Evolutionary conservation across 2,888 invertebrate species (phyloP).

Genomic region (Eumacrocentrus americanus): DNA sequence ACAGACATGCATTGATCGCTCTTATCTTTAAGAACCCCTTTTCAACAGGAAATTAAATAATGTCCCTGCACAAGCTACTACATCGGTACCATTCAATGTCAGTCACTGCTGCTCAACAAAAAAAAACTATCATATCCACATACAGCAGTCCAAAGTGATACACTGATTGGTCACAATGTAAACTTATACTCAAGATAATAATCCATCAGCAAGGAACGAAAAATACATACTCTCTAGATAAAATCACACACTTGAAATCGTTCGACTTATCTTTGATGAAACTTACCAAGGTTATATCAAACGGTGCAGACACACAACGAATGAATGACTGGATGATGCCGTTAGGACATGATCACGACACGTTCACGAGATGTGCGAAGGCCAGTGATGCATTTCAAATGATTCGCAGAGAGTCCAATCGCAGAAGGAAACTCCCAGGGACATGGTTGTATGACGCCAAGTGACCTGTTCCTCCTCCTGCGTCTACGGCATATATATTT

Average conservation of each 20-base stretch:
- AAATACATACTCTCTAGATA: background rate
- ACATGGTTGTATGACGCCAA: constrained; percentile 30
- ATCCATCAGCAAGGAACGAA: background rate
- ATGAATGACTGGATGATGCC: constrained; percentile 6
- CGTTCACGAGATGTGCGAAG: constrained; percentile 21
- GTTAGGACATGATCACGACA: constrained; percentile 13
- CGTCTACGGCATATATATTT: background rate
- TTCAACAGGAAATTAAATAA: constrained; percentile 42
- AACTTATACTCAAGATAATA: background rate
- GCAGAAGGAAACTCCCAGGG: constrained; percentile 30
- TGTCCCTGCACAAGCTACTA: constrained; percentile 16
- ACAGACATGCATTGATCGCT: constrained; percentile 12
- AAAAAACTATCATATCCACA: no score
- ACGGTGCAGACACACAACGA: background rate
- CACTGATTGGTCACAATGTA: background rate
- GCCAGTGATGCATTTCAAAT: constrained; percentile 21
- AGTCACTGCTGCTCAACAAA: constrained; percentile 15
- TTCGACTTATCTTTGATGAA: background rate
- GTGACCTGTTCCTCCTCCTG: background rate
- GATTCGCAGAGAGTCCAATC: constrained; percentile 13
- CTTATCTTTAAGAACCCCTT: constrained; percentile 27
- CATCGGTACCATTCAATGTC: constrained; percentile 25
- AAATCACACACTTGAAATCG: background rate
- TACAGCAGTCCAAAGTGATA: no score
- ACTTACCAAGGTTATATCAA: constrained; percentile 6